A percentile compares a stretch with the other conserved stretches of the same genome.
Conservation (phyloP, 2,888 invertebrate genomes). For the Rotaria sp. region DNA sequence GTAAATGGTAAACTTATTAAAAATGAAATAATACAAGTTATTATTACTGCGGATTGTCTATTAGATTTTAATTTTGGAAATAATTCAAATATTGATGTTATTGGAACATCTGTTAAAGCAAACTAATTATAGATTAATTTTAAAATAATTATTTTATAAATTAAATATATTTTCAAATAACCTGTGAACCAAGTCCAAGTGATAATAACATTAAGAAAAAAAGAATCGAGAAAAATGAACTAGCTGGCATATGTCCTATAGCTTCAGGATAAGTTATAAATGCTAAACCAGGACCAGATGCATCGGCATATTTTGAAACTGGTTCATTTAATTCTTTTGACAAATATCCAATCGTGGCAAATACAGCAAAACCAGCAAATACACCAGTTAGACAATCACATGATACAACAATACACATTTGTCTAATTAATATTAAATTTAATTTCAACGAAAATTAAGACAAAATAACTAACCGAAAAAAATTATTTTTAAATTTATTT, state of each 20-base stretch:
- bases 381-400: conserved; percentile 18
- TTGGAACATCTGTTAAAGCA: conserved; percentile 12
- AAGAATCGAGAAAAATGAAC: conserved; percentile 6
- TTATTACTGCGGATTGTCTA: background rate
- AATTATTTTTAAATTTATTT: conserved; percentile 24
- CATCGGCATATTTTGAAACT: background rate
- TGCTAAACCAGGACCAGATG: conserved; percentile 5
- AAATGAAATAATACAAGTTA: background rate
- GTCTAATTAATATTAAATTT: background rate
- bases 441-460: background rate
- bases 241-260: conserved; percentile 6
- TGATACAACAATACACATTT: conserved; percentile 27
- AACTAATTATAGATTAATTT: background rate
- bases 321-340: background rate
- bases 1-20: conserved; percentile 12
- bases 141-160: background rate
- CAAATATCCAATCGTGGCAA: background rate
- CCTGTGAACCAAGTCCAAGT: conserved; percentile 27
- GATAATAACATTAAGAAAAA: background rate
- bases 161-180: background rate
- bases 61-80: background rate
- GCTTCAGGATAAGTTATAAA: conserved; percentile 23
- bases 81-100: background rate
- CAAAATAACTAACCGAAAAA: background rate
- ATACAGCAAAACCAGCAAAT: conserved; percentile 25